These are phyloP conservation scores for Bovichtus variegatus DNA, from an alignment of 2,797 vertebrate genomes.

Conservation along the genomic window DNA sequence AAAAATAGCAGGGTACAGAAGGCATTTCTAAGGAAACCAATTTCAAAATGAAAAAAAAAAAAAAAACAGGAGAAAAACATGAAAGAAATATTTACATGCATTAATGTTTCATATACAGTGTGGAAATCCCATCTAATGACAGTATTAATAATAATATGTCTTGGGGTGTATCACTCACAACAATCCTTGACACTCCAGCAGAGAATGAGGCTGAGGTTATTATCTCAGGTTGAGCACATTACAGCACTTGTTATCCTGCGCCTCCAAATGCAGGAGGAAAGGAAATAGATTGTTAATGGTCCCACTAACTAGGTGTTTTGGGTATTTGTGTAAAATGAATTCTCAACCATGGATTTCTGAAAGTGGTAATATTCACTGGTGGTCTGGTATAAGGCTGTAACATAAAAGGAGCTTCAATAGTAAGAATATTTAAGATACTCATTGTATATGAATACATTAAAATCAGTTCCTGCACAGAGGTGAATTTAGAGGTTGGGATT, in stretches of 20 bases:
- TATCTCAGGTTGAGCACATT: conserved; percentile 49
- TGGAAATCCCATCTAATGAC: conserved; percentile 17
- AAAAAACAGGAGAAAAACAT: background rate
- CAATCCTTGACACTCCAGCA: conserved; percentile 34
- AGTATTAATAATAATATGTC: background rate
- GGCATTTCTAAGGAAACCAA: conserved; percentile 18
- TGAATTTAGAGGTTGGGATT: background rate
- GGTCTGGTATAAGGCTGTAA: background rate
- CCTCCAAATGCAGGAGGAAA: conserved; percentile 16
- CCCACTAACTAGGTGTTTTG: background rate
- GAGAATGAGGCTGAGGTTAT: conserved; percentile 56
- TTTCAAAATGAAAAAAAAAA: conserved; percentile 10
- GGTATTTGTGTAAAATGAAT: conserved; percentile 11
- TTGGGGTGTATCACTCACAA: conserved; percentile 23
- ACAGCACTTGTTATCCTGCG: conserved; percentile 19
- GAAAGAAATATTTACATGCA: background rate
- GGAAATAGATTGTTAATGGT: conserved; percentile 25
- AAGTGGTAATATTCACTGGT: conserved; percentile 3
- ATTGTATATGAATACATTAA: background rate
- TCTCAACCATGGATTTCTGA: background rate
- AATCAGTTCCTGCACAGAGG: background rate
- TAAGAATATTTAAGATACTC: background rate
- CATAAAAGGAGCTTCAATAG: background rate
- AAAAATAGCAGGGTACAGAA: conserved; percentile 9
- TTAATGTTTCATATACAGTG: background rate